Evolutionary conservation across 2,888 invertebrate species (phyloP), one percentile per base, ranked within the genome.

Genomic region (Odiellus spinosus): DNA sequence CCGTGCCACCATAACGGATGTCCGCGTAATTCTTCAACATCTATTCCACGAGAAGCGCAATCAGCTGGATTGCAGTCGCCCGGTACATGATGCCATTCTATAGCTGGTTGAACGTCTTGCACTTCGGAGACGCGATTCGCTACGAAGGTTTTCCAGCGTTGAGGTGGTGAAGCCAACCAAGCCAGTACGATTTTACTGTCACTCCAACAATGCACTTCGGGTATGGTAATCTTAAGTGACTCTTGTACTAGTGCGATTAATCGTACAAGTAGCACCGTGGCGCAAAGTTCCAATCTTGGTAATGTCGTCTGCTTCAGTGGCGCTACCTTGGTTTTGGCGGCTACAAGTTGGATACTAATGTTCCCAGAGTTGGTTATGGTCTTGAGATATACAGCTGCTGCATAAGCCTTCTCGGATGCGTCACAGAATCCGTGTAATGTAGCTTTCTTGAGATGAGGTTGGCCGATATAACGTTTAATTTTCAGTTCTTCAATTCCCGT

Each of bases 31-130:
- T 53, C 47, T 3, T 20, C 34, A 8, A 48, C 21, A 2, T 45
- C 45, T 15, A 48, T 19, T 18, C 59, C 59, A 32, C 55, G 20
- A 1, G 61, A 57, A 1, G 58, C 57, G 20, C 57, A 46, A 38
- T 62, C 61, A 2, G 62, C 62, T 1, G 62, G 60, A 48, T 63
- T 63, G 6, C 52, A 36, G 2, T 47, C 41, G 1, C 57, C 53
- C 1, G 47, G 46, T 2, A 61, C 55, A 46, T 61, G 58, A 40
- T 48, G 40, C 59, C 59, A 58, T 6, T 52, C 40, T 1, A 52
- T 42, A 12, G 43, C 38, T 10, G 48, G 18, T 5, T 54, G 39
- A 2, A 42, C 40, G 5, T 51, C 34, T 35, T 54, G 52, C 4
- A 60, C 59, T 43, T 51, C 36, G 6, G 52, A 26, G 2, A 60